Base-by-base conservation (phyloP, 2,888 invertebrate genomes). In the Dryadula phaetusa region DNA sequence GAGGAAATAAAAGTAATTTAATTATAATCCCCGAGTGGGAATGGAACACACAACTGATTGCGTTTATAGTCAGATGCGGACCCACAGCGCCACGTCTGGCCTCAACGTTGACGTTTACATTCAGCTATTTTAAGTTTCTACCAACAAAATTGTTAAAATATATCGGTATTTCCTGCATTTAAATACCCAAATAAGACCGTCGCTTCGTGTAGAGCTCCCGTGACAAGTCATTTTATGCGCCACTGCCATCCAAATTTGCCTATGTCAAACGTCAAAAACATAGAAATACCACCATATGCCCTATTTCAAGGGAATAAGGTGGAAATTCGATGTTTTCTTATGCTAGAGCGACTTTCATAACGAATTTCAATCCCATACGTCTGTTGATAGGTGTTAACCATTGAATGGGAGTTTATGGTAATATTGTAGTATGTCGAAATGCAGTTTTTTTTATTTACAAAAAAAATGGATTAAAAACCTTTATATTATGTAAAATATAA, bases 211-310 rank as follows among this genome's bases (percentile, higher is more conserved):
- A 32, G 49, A 16, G 74, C 79, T 70, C 78, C 66, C 67, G 20
- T 90, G 91, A 91, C 90, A 90, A 73, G 86, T 90, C 83, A 91
- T 92, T 92, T 90, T 91, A 88, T 87, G 83, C 86, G 63, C 82
- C 82, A 77, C 75, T 81, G 88, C 84, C 78, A 82, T 74, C 76
- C 76, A 74, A 78, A 85, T 87, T 84, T 85, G 86, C 81, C 79
- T 85, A 87, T 83, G 85, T 82, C 84, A 81, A 77, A 47, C 47
- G 52, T 58, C 70, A 67, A 49, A 63, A 49, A 61, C 69, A 69
- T 22, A 12, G 52, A 54, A 42, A 28, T 22, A 37, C 20, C 18
- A 3, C 52, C 16, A 12, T 18, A 32, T 12, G 16, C 32, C 49
- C 16, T 60, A 65, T 20, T 20, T 0, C 16, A 18, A 22, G 0